Percentiles rank a stretch among this genome's conserved stretches.
Evolutionary conservation across 1,140 invertebrate species (phyloP).

Genomic region (Drosophila lini): DNA sequence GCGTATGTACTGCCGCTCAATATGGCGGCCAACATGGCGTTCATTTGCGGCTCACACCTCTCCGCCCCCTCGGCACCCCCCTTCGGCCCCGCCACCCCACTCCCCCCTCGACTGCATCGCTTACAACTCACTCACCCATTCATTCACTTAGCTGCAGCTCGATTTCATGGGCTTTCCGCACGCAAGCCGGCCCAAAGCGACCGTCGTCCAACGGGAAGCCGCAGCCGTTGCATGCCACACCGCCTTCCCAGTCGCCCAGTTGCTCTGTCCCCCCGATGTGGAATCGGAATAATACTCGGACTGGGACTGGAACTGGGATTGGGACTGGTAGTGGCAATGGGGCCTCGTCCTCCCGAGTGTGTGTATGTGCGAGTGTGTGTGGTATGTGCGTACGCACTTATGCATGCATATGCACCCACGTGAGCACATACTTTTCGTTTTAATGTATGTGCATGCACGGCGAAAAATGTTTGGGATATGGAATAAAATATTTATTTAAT

Average conservation of each 20-base stretch:
- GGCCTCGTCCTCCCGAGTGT: constrained; percentile 12
- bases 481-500: constrained; percentile 45
- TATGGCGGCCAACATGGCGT: constrained; percentile 82
- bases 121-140: constrained; percentile 59
- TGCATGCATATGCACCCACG: constrained; percentile 32
- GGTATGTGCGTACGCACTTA: constrained; percentile 44
- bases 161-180: constrained; percentile 78
- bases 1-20: constrained; percentile 66
- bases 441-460: constrained; percentile 24
- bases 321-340: constrained; percentile 1
- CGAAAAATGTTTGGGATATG: constrained; percentile 16
- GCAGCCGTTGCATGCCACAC: constrained; percentile 66
- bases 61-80: not conserved
- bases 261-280: constrained; percentile 14
- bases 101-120: constrained; percentile 16
- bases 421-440: constrained; percentile 25
- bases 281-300: constrained; percentile 30
- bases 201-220: constrained; percentile 69
- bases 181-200: constrained; percentile 54
- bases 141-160: constrained; percentile 65
- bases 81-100: not conserved
- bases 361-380: constrained; percentile 22
- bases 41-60: constrained; percentile 75
- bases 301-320: constrained; percentile 10
- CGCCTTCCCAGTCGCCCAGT: constrained; percentile 18